Conservation (phyloP, 2,888 invertebrate species). For the Achlya flavicornis region DNA sequence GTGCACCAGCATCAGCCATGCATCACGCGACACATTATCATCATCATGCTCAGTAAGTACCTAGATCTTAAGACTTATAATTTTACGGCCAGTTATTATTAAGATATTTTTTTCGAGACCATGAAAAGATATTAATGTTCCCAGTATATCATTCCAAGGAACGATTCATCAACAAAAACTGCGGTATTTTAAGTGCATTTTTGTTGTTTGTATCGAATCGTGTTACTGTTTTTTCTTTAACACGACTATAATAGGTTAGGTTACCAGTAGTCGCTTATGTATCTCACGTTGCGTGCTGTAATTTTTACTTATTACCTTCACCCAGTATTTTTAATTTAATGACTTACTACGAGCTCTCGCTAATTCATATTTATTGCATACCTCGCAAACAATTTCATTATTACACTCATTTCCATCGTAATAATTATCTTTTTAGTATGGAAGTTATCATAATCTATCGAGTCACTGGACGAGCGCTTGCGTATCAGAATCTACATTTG, state of each 20-base stretch:
- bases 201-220: conserved; percentile 9
- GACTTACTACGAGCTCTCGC: conserved; percentile 9
- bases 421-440: conserved; percentile 45
- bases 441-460: conserved; percentile 47
- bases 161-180: background rate
- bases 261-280: conserved; percentile 14
- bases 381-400: conserved; percentile 4
- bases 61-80: background rate
- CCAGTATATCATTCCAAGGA: background rate
- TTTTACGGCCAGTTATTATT: background rate
- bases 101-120: background rate
- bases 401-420: conserved; percentile 12
- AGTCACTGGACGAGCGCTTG: conserved; percentile 44
- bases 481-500: conserved; percentile 57
- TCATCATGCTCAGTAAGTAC: conserved; percentile 79
- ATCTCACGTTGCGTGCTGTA: conserved; percentile 19
- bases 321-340: conserved; percentile 17
- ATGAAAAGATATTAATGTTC: background rate
- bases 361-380: conserved; percentile 14
- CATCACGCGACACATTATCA: conserved; percentile 83
- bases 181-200: background rate
- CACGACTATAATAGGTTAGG: conserved; percentile 8
- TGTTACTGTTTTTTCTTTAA: conserved; percentile 12
- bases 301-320: conserved; percentile 26
- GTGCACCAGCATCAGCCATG: conserved; percentile 84